Conservation (phyloP, 1,140 invertebrate species). For the Conopomorpha cramerella region DNA sequence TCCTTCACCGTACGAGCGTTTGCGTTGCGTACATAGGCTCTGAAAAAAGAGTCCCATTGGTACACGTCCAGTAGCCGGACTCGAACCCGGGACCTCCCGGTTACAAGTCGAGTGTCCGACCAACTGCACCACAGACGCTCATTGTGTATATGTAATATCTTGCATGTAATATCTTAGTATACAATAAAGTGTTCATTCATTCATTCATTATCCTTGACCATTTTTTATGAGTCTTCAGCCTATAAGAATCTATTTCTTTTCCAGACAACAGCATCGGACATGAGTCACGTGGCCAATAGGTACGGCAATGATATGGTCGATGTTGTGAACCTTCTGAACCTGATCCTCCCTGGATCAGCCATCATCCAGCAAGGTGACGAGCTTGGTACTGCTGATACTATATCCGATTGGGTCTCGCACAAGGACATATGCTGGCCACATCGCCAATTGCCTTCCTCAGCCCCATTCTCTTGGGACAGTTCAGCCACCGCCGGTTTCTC, state of each 20-base stretch:
- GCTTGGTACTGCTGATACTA: constrained; percentile 67
- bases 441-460: constrained; percentile 25
- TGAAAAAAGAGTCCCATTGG: too few species aligned
- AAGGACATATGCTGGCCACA: constrained; percentile 25
- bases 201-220: too few species aligned
- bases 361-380: constrained; percentile 77
- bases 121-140: too few species aligned
- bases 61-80: too few species aligned
- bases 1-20: too few species aligned
- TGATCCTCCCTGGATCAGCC: constrained; percentile 67
- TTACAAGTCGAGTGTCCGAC: too few species aligned
- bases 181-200: too few species aligned
- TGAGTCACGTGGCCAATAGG: constrained; percentile 51
- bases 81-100: too few species aligned
- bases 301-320: constrained; percentile 62
- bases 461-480: constrained; percentile 77
- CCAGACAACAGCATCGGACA: constrained; percentile 62
- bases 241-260: constrained; percentile 2
- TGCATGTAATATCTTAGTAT: too few species aligned
- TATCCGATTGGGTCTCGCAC: constrained; percentile 28
- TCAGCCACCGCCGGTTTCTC: constrained; percentile 62
- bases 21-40: too few species aligned
- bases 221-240: too few species aligned
- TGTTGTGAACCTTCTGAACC: constrained; percentile 62
- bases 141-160: too few species aligned